Conservation (phyloP, 64 coral and sea anemone genomes). For the Cladopsammia gracilis region DNA sequence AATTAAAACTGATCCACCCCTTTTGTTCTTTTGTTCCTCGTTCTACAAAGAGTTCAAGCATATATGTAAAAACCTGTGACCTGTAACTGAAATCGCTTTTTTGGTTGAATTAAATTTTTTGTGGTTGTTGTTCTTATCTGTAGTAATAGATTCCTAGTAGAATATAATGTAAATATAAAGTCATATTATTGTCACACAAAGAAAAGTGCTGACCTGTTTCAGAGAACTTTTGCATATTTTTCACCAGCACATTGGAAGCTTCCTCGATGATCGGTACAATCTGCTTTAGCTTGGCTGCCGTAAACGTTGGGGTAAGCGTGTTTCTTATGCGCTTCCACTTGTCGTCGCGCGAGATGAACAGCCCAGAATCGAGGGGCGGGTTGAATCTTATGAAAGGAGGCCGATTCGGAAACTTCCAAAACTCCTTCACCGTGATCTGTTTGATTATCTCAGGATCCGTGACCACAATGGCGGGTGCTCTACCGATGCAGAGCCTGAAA, state of each 20-base stretch:
- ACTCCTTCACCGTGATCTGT: slow-evolving; percentile 86
- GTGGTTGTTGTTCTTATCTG: no score
- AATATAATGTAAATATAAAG: no score
- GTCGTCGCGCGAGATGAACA: slow-evolving; percentile 41
- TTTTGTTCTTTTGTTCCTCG: no score
- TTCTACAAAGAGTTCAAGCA: no score
- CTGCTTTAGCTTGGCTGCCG: slow-evolving; percentile 73
- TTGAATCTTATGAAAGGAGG: slow-evolving; percentile 31
- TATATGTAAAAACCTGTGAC: no score
- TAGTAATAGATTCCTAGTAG: no score
- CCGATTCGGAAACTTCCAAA: slow-evolving; percentile 78
- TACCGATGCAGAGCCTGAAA: slow-evolving; percentile 48
- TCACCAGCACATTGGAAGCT: slow-evolving; percentile 11
- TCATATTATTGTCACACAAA: no score
- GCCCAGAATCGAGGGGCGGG: slow-evolving; percentile 44
- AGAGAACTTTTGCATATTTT: slow-evolving; percentile 56
- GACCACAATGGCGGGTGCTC: slow-evolving; percentile 57
- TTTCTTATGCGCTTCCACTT: slow-evolving; percentile 75
- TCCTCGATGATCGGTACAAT: slow-evolving; percentile 68
- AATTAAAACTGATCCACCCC: no score
- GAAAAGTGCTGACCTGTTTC: slow-evolving; percentile 51
- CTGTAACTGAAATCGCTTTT: no score
- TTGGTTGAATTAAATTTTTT: no score
- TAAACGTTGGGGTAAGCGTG: slow-evolving; percentile 75
- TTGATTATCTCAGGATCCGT: slow-evolving; percentile 82